These are phyloP conservation scores for Muricea muricata DNA, from an alignment of 92 coral and sea anemone genomes.

Conservation along the genomic window DNA sequence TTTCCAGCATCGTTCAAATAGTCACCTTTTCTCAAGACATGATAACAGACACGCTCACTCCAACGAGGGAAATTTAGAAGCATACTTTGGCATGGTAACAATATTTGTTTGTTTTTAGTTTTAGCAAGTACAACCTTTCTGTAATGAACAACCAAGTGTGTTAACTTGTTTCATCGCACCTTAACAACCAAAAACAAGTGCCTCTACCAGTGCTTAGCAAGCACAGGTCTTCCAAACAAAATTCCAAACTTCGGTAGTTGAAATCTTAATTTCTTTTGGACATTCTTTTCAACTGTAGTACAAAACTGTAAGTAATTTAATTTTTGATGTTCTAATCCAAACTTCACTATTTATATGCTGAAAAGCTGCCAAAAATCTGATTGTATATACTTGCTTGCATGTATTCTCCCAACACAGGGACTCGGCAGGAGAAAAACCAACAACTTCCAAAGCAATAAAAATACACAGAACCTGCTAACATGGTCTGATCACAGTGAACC, in stretches of 20 bases:
- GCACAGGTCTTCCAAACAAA: too few species aligned
- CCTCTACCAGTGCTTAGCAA: too few species aligned
- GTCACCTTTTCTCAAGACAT: slow-evolving; percentile 91
- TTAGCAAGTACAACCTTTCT: too few species aligned
- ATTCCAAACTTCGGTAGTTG: too few species aligned
- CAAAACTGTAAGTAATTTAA: too few species aligned
- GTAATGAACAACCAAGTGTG: too few species aligned
- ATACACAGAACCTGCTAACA: slow-evolving; percentile 77
- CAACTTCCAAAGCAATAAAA: slow-evolving; percentile 72
- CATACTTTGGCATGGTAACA: slow-evolving; percentile 92
- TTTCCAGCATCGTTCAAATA: slow-evolving; percentile 83
- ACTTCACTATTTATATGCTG: not conserved
- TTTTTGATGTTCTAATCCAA: too few species aligned
- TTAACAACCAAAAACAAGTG: too few species aligned
- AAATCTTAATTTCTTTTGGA: too few species aligned
- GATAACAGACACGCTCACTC: slow-evolving; percentile 94
- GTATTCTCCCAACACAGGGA: slow-evolving; percentile 65
- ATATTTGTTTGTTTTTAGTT: not conserved
- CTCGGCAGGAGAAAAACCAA: slow-evolving; percentile 85
- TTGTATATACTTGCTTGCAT: too few species aligned
- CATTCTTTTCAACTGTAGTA: too few species aligned
- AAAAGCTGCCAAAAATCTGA: not conserved
- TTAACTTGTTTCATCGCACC: too few species aligned
- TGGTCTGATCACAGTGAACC: slow-evolving; percentile 79
- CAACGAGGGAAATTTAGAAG: slow-evolving; percentile 86